Percentiles rank a stretch among this genome's conserved stretches.
These are phyloP conservation scores for Halyomorpha halys DNA, from an alignment of 1,140 invertebrate species.

Conservation along the genomic window DNA sequence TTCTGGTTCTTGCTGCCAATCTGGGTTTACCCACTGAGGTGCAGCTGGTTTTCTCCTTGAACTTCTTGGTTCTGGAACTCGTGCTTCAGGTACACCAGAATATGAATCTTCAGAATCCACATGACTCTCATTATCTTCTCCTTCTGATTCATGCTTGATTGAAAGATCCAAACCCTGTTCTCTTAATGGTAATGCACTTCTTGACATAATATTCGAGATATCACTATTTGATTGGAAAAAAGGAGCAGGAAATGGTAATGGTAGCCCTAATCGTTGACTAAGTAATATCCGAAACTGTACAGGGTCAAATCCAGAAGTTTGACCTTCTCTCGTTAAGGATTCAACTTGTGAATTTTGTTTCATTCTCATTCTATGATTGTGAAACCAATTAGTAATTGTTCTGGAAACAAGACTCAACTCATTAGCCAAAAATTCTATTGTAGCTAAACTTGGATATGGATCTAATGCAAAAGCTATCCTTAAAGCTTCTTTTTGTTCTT, in stretches of 20 bases:
- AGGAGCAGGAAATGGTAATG: constrained; percentile 57
- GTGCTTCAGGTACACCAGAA: constrained; percentile 36
- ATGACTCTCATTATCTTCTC: constrained; percentile 63
- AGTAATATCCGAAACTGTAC: constrained; percentile 78
- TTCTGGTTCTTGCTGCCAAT: constrained; percentile 71
- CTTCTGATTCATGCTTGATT: constrained; percentile 64
- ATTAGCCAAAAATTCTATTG: constrained; percentile 87
- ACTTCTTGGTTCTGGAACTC: constrained; percentile 29
- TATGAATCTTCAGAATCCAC: constrained; percentile 64
- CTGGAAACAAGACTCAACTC: constrained; percentile 86
- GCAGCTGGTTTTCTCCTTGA: constrained; percentile 80
- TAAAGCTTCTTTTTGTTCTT: constrained; percentile 95
- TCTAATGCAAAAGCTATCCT: constrained; percentile 87
- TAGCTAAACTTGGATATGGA: constrained; percentile 89
- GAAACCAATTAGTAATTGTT: constrained; percentile 99
- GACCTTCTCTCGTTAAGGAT: constrained; percentile 37
- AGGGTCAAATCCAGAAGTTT: constrained; percentile 57
- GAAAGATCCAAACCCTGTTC: constrained; percentile 70
- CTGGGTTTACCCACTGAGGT: constrained; percentile 93
- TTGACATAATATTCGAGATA: constrained; percentile 56
- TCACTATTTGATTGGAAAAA: constrained; percentile 63
- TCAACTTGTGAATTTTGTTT: constrained; percentile 76
- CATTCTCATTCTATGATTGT: constrained; percentile 96
- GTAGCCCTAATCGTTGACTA: constrained; percentile 60
- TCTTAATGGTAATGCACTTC: constrained; percentile 45